Percentiles rank a stretch among this genome's conserved stretches.
Evolutionary conservation across 1,140 invertebrate species (phyloP).

Genomic region (Acromyrmex echinatior): DNA sequence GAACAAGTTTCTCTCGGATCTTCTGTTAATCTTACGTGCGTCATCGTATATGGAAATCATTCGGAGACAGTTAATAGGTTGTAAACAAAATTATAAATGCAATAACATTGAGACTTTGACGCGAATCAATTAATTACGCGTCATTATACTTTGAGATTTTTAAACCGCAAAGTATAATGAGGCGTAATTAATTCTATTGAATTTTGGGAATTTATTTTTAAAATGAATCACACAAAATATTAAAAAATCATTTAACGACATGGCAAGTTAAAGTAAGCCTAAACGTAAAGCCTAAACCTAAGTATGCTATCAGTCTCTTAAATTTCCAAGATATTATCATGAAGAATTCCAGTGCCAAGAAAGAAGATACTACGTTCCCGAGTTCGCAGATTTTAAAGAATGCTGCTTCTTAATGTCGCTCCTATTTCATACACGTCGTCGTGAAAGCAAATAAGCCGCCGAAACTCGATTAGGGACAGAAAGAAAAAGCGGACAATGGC

Average conservation of each 20-base stretch:
- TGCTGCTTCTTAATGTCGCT: constrained; percentile 34
- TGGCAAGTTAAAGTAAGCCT: not conserved
- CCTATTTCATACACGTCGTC: constrained; percentile 50
- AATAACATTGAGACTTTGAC: not conserved
- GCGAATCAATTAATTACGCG: not conserved
- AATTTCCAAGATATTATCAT: constrained; percentile 9
- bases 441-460: constrained; percentile 26
- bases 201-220: not conserved
- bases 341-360: constrained; percentile 18
- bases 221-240: not conserved
- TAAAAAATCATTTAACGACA: not conserved
- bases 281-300: not conserved
- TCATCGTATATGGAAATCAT: constrained; percentile 25
- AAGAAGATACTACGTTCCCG: not conserved
- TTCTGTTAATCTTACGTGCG: not conserved
- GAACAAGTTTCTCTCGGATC: not conserved
- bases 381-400: constrained; percentile 9
- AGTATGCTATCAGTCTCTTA: not conserved
- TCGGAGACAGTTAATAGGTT: not conserved
- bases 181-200: constrained; percentile 10
- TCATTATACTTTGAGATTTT: too few species aligned
- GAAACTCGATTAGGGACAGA: constrained; percentile 45
- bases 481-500: not conserved
- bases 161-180: not conserved
- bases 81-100: constrained; percentile 3